These are phyloP conservation scores for Halcyon smyrnensis DNA, from an alignment of 2,797 vertebrate species.

Conservation along the genomic window DNA sequence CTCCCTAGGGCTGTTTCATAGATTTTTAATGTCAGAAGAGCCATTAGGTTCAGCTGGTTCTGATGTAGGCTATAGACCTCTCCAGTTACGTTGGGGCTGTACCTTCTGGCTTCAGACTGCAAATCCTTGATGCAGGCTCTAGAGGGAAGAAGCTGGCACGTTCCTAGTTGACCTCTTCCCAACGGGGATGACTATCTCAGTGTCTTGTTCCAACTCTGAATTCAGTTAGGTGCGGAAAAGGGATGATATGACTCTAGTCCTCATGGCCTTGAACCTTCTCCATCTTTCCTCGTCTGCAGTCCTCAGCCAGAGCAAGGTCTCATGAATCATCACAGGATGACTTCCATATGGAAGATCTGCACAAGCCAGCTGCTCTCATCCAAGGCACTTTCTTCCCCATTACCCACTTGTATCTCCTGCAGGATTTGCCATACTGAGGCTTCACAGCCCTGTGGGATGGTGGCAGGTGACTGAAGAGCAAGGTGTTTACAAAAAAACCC, in stretches of 20 bases:
- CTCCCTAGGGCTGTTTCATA: background rate
- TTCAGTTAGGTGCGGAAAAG: background rate
- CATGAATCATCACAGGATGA: background rate
- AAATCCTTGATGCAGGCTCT: background rate
- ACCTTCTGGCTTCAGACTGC: background rate
- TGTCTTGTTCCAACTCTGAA: background rate
- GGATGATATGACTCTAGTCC: background rate
- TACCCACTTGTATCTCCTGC: background rate
- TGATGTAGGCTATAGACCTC: background rate
- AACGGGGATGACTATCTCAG: background rate
- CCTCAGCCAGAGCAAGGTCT: background rate
- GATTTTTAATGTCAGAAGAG: background rate
- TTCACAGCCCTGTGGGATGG: background rate
- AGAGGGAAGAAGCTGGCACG: background rate
- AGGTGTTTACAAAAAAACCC: background rate
- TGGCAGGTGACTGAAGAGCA: background rate
- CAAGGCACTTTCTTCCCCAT: fast-evolving
- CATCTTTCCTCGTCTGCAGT: background rate
- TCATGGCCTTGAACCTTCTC: background rate
- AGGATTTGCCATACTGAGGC: background rate
- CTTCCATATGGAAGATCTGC: background rate
- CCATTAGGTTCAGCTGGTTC: background rate
- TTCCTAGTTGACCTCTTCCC: background rate
- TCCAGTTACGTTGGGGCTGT: background rate
- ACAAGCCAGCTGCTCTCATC: background rate